Evolutionary conservation across 2,888 invertebrate genomes (phyloP).

Genomic region (Polietes domitor): DNA sequence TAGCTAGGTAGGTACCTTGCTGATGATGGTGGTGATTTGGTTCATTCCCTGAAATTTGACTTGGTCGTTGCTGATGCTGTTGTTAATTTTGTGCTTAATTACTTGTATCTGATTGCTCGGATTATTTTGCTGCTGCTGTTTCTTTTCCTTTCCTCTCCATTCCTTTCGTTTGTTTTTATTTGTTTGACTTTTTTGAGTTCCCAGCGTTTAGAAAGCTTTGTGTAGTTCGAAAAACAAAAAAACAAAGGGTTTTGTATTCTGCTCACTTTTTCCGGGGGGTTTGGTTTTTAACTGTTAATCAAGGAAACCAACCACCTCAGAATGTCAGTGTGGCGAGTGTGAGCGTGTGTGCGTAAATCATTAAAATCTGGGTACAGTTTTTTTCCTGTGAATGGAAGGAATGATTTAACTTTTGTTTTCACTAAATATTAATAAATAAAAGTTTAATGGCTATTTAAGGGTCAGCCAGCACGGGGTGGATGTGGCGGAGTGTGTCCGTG

Average conservation of each 20-base stretch:
- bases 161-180: constrained; percentile 64
- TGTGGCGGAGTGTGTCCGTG: constrained; percentile 8
- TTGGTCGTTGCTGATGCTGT: constrained; percentile 40
- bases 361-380: constrained; percentile 57
- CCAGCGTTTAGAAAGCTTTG: constrained; percentile 74
- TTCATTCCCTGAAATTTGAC: constrained; percentile 56
- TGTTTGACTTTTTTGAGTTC: constrained; percentile 68
- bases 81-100: constrained; percentile 74
- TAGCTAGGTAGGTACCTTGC: constrained; percentile 45
- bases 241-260: neutral
- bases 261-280: neutral
- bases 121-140: constrained; percentile 46
- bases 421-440: constrained; percentile 62
- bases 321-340: constrained; percentile 1
- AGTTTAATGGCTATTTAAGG: constrained; percentile 57
- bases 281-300: constrained; percentile 31
- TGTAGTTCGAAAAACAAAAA: neutral
- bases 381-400: constrained; percentile 1
- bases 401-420: constrained; percentile 65
- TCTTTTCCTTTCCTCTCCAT: constrained; percentile 69
- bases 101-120: constrained; percentile 74
- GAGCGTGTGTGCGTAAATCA: constrained; percentile 33
- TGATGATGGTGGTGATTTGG: neutral
- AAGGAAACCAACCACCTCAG: constrained; percentile 63
- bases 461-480: constrained; percentile 23